Percentiles rank a stretch among this genome's conserved stretches.
phyloP scores from a whole-genome alignment of 2,797 vertebrate species.

The Phataginus tetradactyla region DNA sequence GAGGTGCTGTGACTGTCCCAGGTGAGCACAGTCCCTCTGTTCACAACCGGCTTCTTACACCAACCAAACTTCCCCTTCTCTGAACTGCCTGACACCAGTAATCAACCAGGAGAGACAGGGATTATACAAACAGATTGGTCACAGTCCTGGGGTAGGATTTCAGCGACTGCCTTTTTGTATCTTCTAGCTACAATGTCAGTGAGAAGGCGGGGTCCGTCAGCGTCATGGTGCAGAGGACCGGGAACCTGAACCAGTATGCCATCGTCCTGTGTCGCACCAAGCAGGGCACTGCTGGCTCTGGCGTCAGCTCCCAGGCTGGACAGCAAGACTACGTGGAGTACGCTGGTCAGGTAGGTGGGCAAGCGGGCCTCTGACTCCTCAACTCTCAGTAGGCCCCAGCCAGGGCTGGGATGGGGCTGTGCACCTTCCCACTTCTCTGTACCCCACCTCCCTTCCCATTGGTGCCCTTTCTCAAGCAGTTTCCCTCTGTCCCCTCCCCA shows the following conservation, averaged over 20 bases:
- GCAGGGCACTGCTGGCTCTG: constrained; percentile 91
- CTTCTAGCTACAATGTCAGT: constrained; percentile 92
- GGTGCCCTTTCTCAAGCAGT: not conserved
- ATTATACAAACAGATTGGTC: not conserved
- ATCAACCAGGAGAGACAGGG: not conserved
- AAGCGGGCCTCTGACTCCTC: rapidly evolving
- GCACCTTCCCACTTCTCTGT: not conserved
- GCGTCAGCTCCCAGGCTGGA: constrained; percentile 83
- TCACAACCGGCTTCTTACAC: not conserved
- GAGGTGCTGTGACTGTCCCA: not conserved
- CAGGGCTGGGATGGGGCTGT: too few species aligned
- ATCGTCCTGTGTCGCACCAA: constrained; percentile 95
- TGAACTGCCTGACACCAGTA: not conserved
- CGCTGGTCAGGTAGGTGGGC: constrained; percentile 91
- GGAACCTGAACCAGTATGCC: constrained; percentile 97
- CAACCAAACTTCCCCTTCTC: not conserved
- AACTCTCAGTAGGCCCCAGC: rapidly evolving
- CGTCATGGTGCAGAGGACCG: constrained; percentile 91
- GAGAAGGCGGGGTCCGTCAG: constrained; percentile 93
- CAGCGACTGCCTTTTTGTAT: constrained; percentile 33
- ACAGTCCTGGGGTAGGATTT: not conserved
- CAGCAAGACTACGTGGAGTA: constrained; percentile 96
- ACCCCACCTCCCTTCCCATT: rapidly evolving
- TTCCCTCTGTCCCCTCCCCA: not conserved
- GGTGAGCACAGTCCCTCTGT: not conserved